Percentiles rank a stretch among this genome's conserved stretches.
phyloP scores from a whole-genome alignment of 1,140 invertebrate species.

The Pteromalus puparum region DNA sequence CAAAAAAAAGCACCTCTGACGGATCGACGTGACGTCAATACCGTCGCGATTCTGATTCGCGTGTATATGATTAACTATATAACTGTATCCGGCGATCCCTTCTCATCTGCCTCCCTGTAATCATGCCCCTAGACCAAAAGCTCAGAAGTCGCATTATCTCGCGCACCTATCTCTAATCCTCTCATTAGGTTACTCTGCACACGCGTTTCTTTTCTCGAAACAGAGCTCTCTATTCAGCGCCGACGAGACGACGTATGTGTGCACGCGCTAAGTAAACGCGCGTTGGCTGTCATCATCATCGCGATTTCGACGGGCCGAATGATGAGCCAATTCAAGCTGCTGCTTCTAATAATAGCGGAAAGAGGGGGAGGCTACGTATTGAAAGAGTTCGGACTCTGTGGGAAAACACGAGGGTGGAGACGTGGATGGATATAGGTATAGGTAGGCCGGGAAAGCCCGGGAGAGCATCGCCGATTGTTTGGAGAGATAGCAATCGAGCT shows the following conservation, averaged over 20 bases:
- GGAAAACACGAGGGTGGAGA: background rate
- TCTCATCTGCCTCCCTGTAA: conserved; percentile 11
- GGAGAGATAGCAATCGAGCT: background rate
- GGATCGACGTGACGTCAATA: no score
- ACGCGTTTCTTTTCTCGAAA: background rate
- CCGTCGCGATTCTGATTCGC: no score
- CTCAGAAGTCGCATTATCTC: background rate
- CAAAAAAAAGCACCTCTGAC: no score
- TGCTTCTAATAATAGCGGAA: conserved; percentile 3
- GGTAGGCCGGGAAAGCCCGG: background rate
- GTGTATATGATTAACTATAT: no score
- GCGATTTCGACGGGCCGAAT: background rate
- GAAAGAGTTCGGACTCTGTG: background rate
- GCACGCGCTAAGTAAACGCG: background rate
- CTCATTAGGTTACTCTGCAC: background rate
- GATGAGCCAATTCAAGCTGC: conserved; percentile 30
- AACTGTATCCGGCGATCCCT: no score
- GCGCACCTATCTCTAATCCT: background rate
- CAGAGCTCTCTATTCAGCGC: background rate
- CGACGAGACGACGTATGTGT: no score
- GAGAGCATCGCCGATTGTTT: background rate
- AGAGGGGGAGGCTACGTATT: background rate
- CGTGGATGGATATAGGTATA: background rate
- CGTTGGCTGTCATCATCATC: background rate
- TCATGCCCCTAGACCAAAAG: background rate